Conservation (phyloP, 35 echinoderm and acorn worm genomes). For the Ptychodera flava region DNA sequence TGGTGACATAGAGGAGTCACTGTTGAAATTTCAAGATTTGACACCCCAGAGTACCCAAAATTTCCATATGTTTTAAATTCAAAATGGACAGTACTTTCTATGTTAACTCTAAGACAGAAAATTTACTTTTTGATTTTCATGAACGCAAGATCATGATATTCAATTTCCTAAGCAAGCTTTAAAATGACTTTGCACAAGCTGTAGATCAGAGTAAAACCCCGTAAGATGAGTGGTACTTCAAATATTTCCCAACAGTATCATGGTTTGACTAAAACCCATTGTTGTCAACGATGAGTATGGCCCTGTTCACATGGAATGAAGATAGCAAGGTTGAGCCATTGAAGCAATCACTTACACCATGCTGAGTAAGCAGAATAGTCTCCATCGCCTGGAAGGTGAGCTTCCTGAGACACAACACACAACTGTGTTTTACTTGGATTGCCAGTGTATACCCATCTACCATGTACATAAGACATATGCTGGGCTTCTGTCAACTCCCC, state of each 20-base stretch:
- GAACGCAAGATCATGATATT: no score
- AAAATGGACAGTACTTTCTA: no score
- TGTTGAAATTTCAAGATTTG: no score
- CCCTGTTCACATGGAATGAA: not conserved
- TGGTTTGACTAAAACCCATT: no score
- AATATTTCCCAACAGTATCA: not conserved
- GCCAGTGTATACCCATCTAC: conserved; percentile 84
- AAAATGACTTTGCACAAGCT: no score
- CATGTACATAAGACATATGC: conserved; percentile 58
- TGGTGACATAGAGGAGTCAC: no score
- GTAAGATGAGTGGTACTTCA: not conserved
- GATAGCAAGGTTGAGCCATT: not conserved
- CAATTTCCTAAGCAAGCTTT: no score
- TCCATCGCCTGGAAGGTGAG: conserved; percentile 73
- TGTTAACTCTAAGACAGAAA: no score
- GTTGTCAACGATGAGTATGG: no score
- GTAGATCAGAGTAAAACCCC: not conserved
- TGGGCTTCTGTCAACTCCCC: conserved; percentile 77
- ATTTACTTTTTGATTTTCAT: no score
- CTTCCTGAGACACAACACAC: conserved; percentile 67
- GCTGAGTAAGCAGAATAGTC: conserved; percentile 87
- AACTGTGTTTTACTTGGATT: conserved; percentile 83
- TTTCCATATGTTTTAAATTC: no score
- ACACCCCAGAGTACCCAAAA: no score
- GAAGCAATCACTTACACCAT: conserved; percentile 50